Percentiles rank a stretch among this genome's conserved stretches.
These are phyloP conservation scores for Gavialis gangeticus DNA, from an alignment of 2,113 vertebrate species.

Conservation along the genomic window DNA sequence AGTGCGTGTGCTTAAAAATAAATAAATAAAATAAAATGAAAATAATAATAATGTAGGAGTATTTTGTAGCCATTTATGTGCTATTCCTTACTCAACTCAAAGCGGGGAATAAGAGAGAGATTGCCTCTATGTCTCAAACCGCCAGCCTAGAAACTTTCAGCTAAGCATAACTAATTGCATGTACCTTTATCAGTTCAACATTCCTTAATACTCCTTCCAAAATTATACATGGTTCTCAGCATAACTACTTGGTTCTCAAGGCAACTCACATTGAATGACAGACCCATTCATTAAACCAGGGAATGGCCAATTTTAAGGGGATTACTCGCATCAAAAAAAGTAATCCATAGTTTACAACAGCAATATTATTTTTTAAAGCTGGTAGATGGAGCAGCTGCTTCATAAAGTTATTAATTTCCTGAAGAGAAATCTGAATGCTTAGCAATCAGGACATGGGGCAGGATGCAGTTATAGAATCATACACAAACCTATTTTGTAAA, in stretches of 20 bases:
- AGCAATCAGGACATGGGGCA: slow-evolving; percentile 36
- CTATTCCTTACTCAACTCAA: slow-evolving; percentile 8
- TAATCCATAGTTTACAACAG: slow-evolving; percentile 75
- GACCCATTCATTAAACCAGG: background rate
- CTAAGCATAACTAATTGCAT: slow-evolving; percentile 12
- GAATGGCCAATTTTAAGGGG: slow-evolving; percentile 71
- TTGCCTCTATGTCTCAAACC: slow-evolving; percentile 4
- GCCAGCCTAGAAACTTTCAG: background rate
- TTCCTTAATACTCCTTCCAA: background rate
- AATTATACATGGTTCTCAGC: background rate
- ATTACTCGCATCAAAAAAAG: slow-evolving; percentile 67
- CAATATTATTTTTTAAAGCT: slow-evolving; percentile 68
- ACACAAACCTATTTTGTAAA: slow-evolving; percentile 31
- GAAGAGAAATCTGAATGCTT: slow-evolving; percentile 56
- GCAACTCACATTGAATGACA: slow-evolving; percentile 44
- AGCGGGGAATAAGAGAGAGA: background rate
- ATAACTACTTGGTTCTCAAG: slow-evolving; percentile 24
- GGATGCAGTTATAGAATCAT: slow-evolving; percentile 34
- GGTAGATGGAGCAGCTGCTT: slow-evolving; percentile 72
- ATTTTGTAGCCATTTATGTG: background rate
- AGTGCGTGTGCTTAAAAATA: too few species aligned
- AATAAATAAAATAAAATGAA: too few species aligned
- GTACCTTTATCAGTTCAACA: slow-evolving; percentile 9
- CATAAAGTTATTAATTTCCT: slow-evolving; percentile 79
- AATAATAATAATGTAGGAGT: background rate